Conservation (phyloP, 2,888 invertebrate species). For the Achlya flavicornis region DNA sequence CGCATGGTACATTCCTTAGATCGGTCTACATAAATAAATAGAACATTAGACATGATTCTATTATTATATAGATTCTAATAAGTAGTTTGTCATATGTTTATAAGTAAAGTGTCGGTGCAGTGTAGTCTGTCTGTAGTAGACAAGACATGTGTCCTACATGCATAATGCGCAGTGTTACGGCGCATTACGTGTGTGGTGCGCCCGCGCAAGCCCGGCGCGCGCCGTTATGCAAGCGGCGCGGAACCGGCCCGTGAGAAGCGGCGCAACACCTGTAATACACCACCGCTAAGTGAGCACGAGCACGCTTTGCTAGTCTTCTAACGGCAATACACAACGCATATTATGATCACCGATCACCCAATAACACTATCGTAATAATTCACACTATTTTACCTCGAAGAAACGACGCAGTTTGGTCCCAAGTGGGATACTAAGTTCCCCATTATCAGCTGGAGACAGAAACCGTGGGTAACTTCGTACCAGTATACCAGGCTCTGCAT, state of each 20-base stretch:
- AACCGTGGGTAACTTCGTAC: too few species aligned
- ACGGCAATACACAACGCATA: constrained; percentile 42
- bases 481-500: too few species aligned
- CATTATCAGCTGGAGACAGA: too few species aligned
- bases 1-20: too few species aligned
- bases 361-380: constrained; percentile 23
- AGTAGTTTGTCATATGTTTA: not conserved
- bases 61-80: not conserved
- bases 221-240: constrained; percentile 74
- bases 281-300: constrained; percentile 40
- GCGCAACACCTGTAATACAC: constrained; percentile 68
- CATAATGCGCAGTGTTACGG: constrained; percentile 74
- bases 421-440: too few species aligned
- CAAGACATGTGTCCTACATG: constrained; percentile 69
- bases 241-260: constrained; percentile 74
- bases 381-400: not conserved
- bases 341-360: constrained; percentile 36
- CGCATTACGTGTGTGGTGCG: constrained; percentile 67
- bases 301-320: constrained; percentile 51
- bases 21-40: too few species aligned
- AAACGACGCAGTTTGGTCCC: not conserved
- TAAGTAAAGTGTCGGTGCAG: not conserved
- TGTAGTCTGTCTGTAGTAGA: not conserved
- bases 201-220: constrained; percentile 31
- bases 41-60: too few species aligned